A percentile compares a stretch with the other conserved stretches of the same genome.
These are phyloP conservation scores for Phymanthus crucifer DNA, from an alignment of 92 coral and sea anemone species.

Conservation along the genomic window DNA sequence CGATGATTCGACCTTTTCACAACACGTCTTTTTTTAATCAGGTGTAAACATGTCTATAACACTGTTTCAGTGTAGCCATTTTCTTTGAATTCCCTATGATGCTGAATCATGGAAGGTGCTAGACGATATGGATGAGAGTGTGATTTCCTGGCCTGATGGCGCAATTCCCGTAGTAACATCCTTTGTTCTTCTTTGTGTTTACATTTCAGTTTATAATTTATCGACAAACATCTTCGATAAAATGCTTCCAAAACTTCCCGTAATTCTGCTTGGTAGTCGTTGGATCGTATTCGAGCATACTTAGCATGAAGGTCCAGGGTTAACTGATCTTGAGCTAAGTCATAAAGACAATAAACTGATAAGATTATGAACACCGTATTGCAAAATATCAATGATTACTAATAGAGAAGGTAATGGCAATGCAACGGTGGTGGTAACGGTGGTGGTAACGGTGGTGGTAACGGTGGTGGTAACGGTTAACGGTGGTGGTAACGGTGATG, in stretches of 20 bases:
- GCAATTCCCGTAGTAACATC: neutral
- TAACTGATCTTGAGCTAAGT: neutral
- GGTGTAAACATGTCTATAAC: neutral
- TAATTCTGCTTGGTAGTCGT: slow-evolving; percentile 9
- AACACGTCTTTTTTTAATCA: too few species aligned
- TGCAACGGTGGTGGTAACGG: too few species aligned
- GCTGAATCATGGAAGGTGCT: slow-evolving; percentile 5
- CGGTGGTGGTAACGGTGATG: too few species aligned
- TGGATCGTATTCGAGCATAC: neutral
- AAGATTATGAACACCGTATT: neutral
- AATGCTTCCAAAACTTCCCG: slow-evolving; percentile 20
- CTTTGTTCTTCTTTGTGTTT: slow-evolving; percentile 25
- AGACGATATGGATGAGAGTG: neutral
- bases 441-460: too few species aligned
- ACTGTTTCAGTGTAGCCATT: slow-evolving; percentile 14
- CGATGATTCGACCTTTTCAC: too few species aligned
- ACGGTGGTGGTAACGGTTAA: too few species aligned
- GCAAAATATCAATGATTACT: too few species aligned
- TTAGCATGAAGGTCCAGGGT: neutral
- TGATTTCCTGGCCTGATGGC: neutral
- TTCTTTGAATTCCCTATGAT: slow-evolving; percentile 25
- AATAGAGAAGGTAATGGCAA: too few species aligned
- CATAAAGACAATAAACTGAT: neutral
- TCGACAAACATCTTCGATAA: neutral
- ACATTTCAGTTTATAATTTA: neutral